Percentiles rank a stretch among this genome's conserved stretches.
These are phyloP conservation scores for Gryon sp. DNA, from an alignment of 1,140 invertebrate species.

Conservation along the genomic window DNA sequence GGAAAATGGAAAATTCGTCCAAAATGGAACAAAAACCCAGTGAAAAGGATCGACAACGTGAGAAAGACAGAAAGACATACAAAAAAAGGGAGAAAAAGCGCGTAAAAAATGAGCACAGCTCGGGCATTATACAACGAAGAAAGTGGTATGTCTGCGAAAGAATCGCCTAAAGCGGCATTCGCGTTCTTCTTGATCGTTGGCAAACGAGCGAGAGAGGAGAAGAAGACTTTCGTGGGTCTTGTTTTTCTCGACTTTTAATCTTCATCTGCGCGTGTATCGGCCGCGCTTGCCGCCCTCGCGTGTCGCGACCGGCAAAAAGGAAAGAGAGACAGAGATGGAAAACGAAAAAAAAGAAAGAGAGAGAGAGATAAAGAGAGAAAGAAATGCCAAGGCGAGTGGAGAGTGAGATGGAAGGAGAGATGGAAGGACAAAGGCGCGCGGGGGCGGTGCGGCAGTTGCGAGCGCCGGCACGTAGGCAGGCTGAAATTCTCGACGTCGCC, in stretches of 20 bases:
- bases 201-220: slow-evolving; percentile 42
- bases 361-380: slow-evolving; percentile 10
- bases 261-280: slow-evolving; percentile 54
- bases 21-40: no score
- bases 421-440: slow-evolving; percentile 31
- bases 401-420: slow-evolving; percentile 11
- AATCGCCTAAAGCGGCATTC: slow-evolving; percentile 46
- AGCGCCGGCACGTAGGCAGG: slow-evolving; percentile 8
- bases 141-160: slow-evolving; percentile 52
- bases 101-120: slow-evolving; percentile 28
- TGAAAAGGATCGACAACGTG: no score
- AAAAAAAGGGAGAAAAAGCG: slow-evolving; percentile 4
- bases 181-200: slow-evolving; percentile 18
- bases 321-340: slow-evolving; percentile 22
- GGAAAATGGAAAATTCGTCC: no score
- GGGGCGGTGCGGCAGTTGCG: neutral
- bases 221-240: slow-evolving; percentile 54
- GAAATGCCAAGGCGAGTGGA: slow-evolving; percentile 30
- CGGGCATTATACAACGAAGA: slow-evolving; percentile 54
- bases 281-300: slow-evolving; percentile 54
- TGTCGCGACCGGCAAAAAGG: slow-evolving; percentile 52
- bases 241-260: slow-evolving; percentile 61
- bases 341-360: slow-evolving; percentile 4
- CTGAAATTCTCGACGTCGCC: slow-evolving; percentile 60
- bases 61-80: neutral